phyloP scores from a whole-genome alignment of 1,140 invertebrate genomes.

The Apis mellifera region DNA sequence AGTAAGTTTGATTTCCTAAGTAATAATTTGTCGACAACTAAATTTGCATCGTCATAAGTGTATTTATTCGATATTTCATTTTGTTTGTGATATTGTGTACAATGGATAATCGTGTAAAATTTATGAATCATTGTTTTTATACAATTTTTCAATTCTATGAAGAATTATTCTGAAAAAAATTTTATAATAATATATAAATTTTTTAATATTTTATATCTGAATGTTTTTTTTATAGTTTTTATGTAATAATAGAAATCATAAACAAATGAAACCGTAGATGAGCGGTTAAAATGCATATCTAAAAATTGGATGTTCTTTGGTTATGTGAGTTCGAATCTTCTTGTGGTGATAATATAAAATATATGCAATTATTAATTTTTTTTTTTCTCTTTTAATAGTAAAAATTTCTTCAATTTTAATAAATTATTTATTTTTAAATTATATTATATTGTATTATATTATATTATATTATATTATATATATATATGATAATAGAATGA shows the following conservation, averaged over 20 bases:
- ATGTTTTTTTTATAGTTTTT: rapidly evolving
- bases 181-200: neutral
- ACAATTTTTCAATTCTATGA: no score
- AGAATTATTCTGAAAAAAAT: neutral
- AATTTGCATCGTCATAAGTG: neutral
- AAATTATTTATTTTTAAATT: neutral
- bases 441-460: no score
- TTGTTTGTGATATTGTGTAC: neutral
- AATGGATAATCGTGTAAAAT: neutral
- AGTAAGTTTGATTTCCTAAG: slow-evolving; percentile 50
- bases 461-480: neutral
- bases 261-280: slow-evolving; percentile 76
- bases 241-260: rapidly evolving
- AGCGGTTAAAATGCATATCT: slow-evolving; percentile 83
- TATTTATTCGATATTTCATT: neutral
- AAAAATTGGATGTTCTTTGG: slow-evolving; percentile 84
- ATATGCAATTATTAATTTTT: neutral
- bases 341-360: slow-evolving; percentile 80
- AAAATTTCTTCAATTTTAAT: neutral
- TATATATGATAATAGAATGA: neutral
- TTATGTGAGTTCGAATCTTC: slow-evolving; percentile 87
- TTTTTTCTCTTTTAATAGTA: neutral
- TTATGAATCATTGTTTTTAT: neutral
- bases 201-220: neutral
- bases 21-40: neutral